Evolutionary conservation across 2,797 vertebrate species (phyloP).

Genomic region (Tenualosa thibaudeaui): DNA sequence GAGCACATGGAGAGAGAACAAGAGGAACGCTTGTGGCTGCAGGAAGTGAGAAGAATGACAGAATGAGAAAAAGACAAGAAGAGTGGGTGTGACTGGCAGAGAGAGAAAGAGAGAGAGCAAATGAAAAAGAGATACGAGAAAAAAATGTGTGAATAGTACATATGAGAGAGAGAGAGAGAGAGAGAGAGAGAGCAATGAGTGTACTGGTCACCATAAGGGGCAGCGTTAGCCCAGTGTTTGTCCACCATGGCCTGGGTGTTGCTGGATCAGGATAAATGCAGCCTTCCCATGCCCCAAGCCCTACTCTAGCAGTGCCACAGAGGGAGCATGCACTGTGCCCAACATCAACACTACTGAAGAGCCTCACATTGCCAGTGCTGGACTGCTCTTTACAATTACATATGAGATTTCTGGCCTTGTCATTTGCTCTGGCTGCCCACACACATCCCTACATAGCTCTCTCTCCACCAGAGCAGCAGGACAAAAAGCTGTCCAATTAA

Average conservation of each 20-base stretch:
- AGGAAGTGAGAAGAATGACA: not conserved
- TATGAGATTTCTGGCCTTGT: not conserved
- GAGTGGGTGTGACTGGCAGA: no score
- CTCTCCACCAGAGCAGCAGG: not conserved
- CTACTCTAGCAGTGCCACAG: not conserved
- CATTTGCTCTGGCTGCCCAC: not conserved
- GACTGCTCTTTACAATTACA: not conserved
- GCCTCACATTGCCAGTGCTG: not conserved
- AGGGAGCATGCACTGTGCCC: no score
- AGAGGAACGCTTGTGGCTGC: not conserved
- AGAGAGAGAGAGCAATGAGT: slow-evolving; percentile 28
- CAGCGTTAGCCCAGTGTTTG: not conserved
- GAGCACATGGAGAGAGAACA: not conserved
- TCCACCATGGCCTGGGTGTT: not conserved
- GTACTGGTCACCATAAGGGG: not conserved
- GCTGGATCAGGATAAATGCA: not conserved
- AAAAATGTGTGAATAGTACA: not conserved
- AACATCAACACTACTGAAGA: not conserved
- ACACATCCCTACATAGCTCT: not conserved
- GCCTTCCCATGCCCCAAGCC: not conserved
- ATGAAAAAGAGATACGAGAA: not conserved
- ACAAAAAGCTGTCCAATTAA: not conserved
- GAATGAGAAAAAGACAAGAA: no score
- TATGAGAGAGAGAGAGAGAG: not conserved
- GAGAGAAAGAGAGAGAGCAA: no score